phyloP scores from a whole-genome alignment of 2,113 vertebrate genomes.

The Zosterops japonicus region DNA sequence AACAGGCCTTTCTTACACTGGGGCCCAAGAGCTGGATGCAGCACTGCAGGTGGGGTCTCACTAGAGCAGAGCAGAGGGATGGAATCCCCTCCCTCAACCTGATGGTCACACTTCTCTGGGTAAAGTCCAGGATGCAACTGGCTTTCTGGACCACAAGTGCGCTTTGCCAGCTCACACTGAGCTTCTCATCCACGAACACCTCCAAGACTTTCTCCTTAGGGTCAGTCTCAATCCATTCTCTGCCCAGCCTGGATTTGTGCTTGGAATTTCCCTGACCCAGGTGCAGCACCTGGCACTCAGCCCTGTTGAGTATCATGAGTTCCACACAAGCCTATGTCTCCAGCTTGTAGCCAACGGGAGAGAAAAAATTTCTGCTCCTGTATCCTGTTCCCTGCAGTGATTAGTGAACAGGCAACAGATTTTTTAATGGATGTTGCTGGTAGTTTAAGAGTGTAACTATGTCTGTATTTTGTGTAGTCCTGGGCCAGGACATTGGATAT shows the following conservation, averaged over 20 bases:
- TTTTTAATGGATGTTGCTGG: background rate
- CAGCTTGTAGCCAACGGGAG: background rate
- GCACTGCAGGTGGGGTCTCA: background rate
- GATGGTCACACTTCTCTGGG: background rate
- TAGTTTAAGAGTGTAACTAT: background rate
- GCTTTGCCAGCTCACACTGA: background rate
- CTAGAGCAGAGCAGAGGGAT: accelerated
- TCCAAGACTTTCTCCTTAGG: background rate
- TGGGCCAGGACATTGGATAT: background rate
- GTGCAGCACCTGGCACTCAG: accelerated
- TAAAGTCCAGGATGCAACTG: background rate
- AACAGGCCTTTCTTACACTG: background rate
- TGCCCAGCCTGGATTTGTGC: background rate
- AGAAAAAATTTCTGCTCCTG: background rate
- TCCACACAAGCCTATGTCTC: background rate
- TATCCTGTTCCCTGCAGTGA: background rate
- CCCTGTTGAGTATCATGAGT: accelerated
- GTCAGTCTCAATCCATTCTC: background rate
- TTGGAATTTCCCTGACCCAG: background rate
- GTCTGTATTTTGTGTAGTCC: background rate
- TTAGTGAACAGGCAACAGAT: background rate
- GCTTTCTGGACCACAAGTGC: background rate
- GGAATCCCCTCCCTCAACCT: background rate
- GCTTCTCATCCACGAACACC: background rate
- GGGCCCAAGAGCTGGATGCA: background rate